Evolutionary conservation across 2,113 vertebrate genomes (phyloP).

Genomic region (Lathamus discolor): DNA sequence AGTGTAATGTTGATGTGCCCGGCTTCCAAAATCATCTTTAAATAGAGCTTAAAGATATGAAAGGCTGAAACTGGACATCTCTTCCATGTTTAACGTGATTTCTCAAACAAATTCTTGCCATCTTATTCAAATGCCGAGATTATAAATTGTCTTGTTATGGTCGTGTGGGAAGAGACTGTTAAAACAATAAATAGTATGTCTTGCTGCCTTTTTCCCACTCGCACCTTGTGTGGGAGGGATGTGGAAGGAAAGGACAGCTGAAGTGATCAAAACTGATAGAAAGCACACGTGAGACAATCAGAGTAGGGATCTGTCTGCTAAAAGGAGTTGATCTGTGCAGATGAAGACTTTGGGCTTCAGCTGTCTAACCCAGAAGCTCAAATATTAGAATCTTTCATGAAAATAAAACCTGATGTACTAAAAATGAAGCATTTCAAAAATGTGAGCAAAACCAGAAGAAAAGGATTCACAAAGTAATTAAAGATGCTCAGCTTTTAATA

Average conservation of each 20-base stretch:
- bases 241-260: neutral
- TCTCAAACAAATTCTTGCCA: neutral
- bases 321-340: neutral
- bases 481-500: neutral
- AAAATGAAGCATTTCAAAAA: neutral
- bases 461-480: neutral
- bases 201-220: neutral
- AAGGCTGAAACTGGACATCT: neutral
- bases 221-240: neutral
- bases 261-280: neutral
- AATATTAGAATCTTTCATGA: neutral
- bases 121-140: neutral
- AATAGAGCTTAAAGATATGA: neutral
- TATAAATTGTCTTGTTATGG: neutral
- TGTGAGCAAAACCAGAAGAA: neutral
- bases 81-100: neutral
- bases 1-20: neutral
- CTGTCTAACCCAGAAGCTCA: neutral
- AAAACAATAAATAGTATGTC: neutral
- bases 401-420: neutral
- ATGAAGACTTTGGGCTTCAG: neutral
- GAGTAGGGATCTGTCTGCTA: neutral
- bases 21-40: neutral
- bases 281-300: fast-evolving
- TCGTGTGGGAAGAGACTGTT: neutral